phyloP scores from a whole-genome alignment of 2,113 vertebrate species.

The Chunga burmeisteri region DNA sequence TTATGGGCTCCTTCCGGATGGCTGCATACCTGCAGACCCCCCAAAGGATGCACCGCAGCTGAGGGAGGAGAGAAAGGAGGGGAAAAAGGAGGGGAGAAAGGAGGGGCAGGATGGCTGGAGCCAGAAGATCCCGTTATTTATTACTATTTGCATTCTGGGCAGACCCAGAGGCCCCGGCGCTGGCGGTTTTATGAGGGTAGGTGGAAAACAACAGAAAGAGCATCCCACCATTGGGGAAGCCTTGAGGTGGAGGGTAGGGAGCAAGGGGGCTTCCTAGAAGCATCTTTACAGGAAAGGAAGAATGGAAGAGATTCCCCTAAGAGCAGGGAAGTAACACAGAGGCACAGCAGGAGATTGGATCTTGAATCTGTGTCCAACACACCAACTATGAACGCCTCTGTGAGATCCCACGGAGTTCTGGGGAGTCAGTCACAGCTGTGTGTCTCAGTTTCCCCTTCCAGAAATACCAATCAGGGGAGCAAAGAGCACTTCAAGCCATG shows the following conservation, averaged over 20 bases:
- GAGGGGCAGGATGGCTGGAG: not conserved
- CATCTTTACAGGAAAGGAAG: not conserved
- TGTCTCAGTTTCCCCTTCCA: not conserved
- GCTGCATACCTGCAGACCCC: not conserved
- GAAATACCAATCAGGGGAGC: not conserved
- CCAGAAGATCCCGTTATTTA: conserved; percentile 2
- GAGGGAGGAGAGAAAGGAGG: not conserved
- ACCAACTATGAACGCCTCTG: not conserved
- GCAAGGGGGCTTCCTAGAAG: not conserved
- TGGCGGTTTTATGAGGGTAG: not conserved
- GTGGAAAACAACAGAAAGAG: not conserved
- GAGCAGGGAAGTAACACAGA: not conserved
- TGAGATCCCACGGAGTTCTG: not conserved
- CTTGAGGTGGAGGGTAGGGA: not conserved
- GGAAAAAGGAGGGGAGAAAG: not conserved
- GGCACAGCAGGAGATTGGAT: not conserved
- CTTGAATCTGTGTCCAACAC: not conserved
- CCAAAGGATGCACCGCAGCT: not conserved
- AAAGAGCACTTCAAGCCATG: not conserved
- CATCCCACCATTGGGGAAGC: not conserved
- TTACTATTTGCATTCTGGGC: not conserved
- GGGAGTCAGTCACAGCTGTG: not conserved
- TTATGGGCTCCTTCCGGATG: not conserved
- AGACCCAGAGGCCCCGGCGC: not conserved
- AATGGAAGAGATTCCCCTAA: not conserved